These are phyloP conservation scores for Helicolenus hilgendorfi DNA, from an alignment of 2,797 vertebrate species.

Conservation along the genomic window DNA sequence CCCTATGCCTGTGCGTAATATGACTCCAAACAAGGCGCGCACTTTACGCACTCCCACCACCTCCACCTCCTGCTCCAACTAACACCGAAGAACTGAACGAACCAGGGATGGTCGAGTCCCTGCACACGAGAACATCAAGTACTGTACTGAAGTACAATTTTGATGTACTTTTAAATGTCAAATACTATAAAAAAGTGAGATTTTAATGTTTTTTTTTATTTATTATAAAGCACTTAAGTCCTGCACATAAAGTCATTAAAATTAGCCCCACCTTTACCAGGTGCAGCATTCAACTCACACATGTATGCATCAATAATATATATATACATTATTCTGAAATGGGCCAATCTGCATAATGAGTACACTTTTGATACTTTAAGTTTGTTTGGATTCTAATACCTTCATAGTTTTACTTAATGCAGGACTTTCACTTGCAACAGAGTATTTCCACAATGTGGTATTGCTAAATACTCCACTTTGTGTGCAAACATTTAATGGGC, in stretches of 20 bases:
- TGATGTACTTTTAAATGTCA: neutral
- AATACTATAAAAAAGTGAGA: no score
- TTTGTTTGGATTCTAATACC: neutral
- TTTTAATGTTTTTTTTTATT: no score
- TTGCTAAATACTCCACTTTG: neutral
- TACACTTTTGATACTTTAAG: neutral
- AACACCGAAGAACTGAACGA: neutral
- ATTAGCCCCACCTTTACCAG: neutral
- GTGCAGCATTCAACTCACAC: neutral
- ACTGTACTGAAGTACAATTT: neutral
- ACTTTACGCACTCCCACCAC: conserved; percentile 36
- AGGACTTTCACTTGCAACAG: neutral
- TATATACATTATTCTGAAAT: no score
- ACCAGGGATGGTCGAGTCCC: neutral
- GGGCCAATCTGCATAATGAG: neutral
- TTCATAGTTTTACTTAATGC: neutral
- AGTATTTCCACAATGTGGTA: neutral
- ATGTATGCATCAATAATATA: neutral
- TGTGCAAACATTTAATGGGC: neutral
- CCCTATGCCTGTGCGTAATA: conserved; percentile 72
- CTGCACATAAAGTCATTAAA: no score
- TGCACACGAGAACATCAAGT: neutral
- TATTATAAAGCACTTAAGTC: no score
- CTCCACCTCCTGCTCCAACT: neutral
- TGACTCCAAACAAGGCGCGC: conserved; percentile 62